Conservation (phyloP, 2,888 invertebrate species). For the Eupithecia pulchellata region DNA sequence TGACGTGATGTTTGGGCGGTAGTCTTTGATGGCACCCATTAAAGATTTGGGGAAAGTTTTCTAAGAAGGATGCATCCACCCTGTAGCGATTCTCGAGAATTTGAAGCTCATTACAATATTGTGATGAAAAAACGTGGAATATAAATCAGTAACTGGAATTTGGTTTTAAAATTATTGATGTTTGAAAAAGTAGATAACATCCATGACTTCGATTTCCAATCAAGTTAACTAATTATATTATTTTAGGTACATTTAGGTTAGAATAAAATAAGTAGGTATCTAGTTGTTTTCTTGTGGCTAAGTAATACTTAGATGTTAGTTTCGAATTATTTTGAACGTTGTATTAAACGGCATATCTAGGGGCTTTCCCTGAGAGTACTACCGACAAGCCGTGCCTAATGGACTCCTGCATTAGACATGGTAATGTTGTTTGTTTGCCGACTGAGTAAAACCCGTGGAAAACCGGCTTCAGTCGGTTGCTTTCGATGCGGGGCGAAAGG, state of each 20-base stretch:
- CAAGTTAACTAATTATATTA: not conserved
- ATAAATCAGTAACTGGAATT: not conserved
- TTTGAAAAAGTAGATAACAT: not conserved
- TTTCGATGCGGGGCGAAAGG: constrained; percentile 26
- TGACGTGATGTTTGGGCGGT: constrained; percentile 26
- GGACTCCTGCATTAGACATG: not conserved
- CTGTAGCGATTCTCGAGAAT: constrained; percentile 17
- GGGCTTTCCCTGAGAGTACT: not conserved
- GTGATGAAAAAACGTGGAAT: constrained; percentile 2
- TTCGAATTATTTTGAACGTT: not conserved
- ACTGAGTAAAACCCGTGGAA: constrained; percentile 23
- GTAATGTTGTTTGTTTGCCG: not conserved
- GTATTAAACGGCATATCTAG: not conserved
- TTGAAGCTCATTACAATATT: constrained; percentile 4
- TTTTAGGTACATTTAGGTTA: not conserved
- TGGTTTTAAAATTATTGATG: not conserved
- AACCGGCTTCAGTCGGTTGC: constrained; percentile 1
- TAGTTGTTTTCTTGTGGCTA: not conserved
- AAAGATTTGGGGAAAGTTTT: constrained; percentile 30
- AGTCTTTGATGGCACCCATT: constrained; percentile 15
- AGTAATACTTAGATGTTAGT: not conserved
- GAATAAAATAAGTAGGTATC: no score
- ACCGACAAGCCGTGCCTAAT: constrained; percentile 5
- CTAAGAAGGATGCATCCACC: constrained; percentile 28
- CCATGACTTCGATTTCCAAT: not conserved